Conservation (phyloP, 2,113 vertebrate genomes). For the Turdus rufiventris region DNA sequence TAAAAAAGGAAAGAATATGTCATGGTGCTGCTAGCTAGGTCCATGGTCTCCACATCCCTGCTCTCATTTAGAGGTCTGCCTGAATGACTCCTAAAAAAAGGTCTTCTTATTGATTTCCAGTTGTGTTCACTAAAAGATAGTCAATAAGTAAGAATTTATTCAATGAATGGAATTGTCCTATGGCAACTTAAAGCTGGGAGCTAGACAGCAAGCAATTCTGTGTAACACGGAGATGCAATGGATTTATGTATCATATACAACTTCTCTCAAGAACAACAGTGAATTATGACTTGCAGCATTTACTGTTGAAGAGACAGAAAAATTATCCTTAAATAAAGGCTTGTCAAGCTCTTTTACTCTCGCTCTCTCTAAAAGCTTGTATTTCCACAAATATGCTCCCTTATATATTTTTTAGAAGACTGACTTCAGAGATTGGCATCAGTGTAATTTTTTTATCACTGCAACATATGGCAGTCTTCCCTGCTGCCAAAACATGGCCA, state of each 20-base stretch:
- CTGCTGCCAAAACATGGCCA: slow-evolving; percentile 53
- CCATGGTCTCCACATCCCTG: not conserved
- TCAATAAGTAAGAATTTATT: not conserved
- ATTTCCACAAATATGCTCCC: not conserved
- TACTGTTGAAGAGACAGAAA: not conserved
- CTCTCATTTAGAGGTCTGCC: not conserved
- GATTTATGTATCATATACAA: not conserved
- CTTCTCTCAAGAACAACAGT: not conserved
- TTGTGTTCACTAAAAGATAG: not conserved
- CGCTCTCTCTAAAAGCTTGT: not conserved
- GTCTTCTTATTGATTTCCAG: not conserved
- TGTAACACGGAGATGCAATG: not conserved
- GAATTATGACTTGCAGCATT: not conserved
- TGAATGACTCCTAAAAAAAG: not conserved
- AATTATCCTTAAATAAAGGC: not conserved
- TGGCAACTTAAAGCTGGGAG: not conserved
- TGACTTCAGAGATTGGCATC: slow-evolving; percentile 41
- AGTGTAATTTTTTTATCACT: slow-evolving; percentile 38
- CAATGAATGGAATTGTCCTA: not conserved
- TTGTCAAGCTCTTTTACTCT: not conserved
- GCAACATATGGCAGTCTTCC: slow-evolving; percentile 51
- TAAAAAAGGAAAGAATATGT: not conserved
- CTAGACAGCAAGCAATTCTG: not conserved
- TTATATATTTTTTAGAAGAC: slow-evolving; percentile 4
- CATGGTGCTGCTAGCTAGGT: not conserved